Percentiles rank a stretch among this genome's conserved stretches.
Evolutionary conservation across 2,113 vertebrate genomes (phyloP).

Genomic region (Manacus vitellinus): DNA sequence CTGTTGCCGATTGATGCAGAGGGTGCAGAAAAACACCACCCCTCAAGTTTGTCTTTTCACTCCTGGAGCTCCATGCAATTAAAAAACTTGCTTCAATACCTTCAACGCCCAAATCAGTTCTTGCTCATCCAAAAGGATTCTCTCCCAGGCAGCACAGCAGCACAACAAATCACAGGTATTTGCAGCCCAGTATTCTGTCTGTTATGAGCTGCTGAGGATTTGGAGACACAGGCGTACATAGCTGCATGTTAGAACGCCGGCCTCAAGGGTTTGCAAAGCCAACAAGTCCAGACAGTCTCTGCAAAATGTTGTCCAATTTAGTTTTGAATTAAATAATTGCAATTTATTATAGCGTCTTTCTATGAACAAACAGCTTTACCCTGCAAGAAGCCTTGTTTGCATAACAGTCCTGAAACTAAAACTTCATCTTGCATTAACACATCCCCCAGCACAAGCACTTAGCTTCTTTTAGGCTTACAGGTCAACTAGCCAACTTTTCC

Average conservation of each 20-base stretch:
- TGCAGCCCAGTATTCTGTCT: constrained; percentile 41
- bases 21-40: constrained; percentile 39
- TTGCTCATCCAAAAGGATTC: constrained; percentile 26
- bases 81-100: constrained; percentile 25
- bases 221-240: not conserved
- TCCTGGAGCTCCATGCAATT: constrained; percentile 28
- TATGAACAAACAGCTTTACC: not conserved
- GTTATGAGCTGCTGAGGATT: constrained; percentile 26
- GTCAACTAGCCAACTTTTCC: not conserved
- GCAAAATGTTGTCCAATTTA: constrained; percentile 45
- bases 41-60: constrained; percentile 28
- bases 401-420: not conserved
- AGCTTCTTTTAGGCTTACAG: not conserved
- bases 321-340: constrained; percentile 24
- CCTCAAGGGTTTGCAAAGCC: constrained; percentile 38
- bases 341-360: constrained; percentile 22
- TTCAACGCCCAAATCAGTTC: constrained; percentile 34
- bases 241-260: not conserved
- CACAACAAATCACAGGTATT: constrained; percentile 21
- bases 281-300: constrained; percentile 55
- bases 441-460: not conserved
- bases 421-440: not conserved
- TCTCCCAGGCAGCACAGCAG: not conserved
- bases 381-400: not conserved
- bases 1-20: constrained; percentile 40